Evolutionary conservation across 1,140 invertebrate genomes (phyloP), one percentile per base, ranked within the genome.

Genomic region (Heliconius nattereri): DNA sequence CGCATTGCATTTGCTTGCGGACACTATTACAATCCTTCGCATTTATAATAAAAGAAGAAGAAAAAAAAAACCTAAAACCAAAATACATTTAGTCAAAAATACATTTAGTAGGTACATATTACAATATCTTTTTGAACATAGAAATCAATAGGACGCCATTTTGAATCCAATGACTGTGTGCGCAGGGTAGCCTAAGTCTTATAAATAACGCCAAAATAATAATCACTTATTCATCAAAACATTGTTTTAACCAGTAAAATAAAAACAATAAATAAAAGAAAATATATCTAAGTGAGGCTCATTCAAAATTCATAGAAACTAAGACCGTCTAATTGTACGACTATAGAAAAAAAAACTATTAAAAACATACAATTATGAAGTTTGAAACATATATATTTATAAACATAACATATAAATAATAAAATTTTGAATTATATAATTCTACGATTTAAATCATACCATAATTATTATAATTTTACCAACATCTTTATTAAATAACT

Each of bases 121-220:
- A 52, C 49, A 20, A 20, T 49, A 49, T 52, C 19, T 19, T 29
- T 66, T 26, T 26, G 9, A 26, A 66, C 60, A 26, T 16, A 66
- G 11, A 66, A 16, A 16, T 66, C 60, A n/a, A 66, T 66, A 66
- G 60, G 60, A 29, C 60, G 60, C 60, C 60, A 66, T 66, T 16
- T 66, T 66, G 60, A 66, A 66, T 26, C 60, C 13, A 2, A 26
- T 7, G 60, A 13, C 60, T 66, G 11, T 29, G 26, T 66, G 60
- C 60, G 60, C 60, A 66, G 9, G 11, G n/a, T 35, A 57, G 2
- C 6, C n/a, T 9, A 23, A n/a, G 23, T 57, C n/a, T n/a, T 23
- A 57, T 8, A 26, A 60, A 60, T 57, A 57, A 3, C 9, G 23
- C 2, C 19, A 57, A 57, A 57, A 57, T 66, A 60, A 23, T 9